Base-by-base conservation (phyloP, 2,888 invertebrate genomes). In the Lochmaea crataegi region DNA sequence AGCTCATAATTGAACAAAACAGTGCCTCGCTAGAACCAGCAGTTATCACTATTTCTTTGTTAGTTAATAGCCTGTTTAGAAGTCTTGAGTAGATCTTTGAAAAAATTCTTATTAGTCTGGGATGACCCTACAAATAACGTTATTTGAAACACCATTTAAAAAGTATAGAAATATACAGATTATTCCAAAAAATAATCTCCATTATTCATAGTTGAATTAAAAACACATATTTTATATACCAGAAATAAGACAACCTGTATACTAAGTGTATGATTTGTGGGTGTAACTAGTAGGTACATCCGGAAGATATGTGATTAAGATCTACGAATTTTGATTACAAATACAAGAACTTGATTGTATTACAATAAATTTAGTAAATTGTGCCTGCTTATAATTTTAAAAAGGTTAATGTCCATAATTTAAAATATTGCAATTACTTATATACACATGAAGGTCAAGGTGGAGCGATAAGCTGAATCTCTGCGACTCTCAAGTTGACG, bases 21-120 rank as follows among this genome's bases (percentile, higher is more conserved):
- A 99, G 88, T 0, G 98, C 95, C 85, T 97, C 97, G 84, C 98
- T 99, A 1, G 99, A 99, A 6, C 99, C 99, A 48, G 91, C 89
- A 0, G 97, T 96, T 5, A 99, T 92, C 45, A 99, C 84, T 56
- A 99, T 90, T 86, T 99, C 97, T 73, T 90, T 94, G 78, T 92
- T 88, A 0, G 96, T 92, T 14, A 99, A 89, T 68, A 92, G 86
- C 65, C 92, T 90, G 2, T 91, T 90, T 61, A 96, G 86, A 14
- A 97, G 85, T 58, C 92, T 91, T 0, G 95, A 94, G 86, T 97
- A 99, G 6, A 98, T 86, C 83, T 94, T 94, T 0, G 94, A 88
- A 42, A 99, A 84, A 0, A 92, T 94, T 79, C 94, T 92, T 0
- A 98, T 94, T 71, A 99, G 88, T 76, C 96, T 90, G 1, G 95